Evolutionary conservation across 2,797 vertebrate species (phyloP).

Genomic region (Champsocephalus gunnari): DNA sequence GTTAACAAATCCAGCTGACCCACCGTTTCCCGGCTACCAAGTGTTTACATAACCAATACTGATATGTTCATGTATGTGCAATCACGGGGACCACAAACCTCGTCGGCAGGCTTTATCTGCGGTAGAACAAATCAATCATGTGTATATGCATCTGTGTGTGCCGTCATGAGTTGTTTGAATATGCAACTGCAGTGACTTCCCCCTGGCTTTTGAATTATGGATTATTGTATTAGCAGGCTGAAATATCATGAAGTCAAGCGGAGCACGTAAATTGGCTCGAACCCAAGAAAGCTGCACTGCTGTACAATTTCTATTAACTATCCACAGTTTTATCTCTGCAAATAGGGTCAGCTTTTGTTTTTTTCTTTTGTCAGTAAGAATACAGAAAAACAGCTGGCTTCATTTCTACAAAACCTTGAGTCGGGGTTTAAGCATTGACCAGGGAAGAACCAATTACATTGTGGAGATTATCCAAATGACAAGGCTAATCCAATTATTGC

Average conservation of each 20-base stretch:
- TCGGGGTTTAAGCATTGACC: no score
- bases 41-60: slow-evolving; percentile 65
- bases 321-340: no score
- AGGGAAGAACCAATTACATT: no score
- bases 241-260: slow-evolving; percentile 44
- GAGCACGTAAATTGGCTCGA: slow-evolving; percentile 40
- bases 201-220: slow-evolving; percentile 65
- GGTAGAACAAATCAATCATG: slow-evolving; percentile 47
- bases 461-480: no score
- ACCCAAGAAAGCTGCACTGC: slow-evolving; percentile 10
- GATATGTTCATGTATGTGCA: slow-evolving; percentile 61
- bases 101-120: slow-evolving; percentile 44
- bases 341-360: no score
- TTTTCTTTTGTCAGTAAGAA: no score
- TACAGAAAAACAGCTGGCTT: no score
- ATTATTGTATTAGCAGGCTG: slow-evolving; percentile 56
- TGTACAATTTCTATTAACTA: background rate
- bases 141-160: slow-evolving; percentile 19
- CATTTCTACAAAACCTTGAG: no score
- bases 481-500: no score
- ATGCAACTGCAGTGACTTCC: slow-evolving; percentile 51
- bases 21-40: slow-evolving; percentile 56
- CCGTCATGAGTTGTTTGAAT: slow-evolving; percentile 43
- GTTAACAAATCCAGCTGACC: slow-evolving; percentile 67
- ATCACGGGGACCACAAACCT: slow-evolving; percentile 43